Evolutionary conservation across 2,797 vertebrate genomes (phyloP).

Genomic region (Eulemur coronatus): DNA sequence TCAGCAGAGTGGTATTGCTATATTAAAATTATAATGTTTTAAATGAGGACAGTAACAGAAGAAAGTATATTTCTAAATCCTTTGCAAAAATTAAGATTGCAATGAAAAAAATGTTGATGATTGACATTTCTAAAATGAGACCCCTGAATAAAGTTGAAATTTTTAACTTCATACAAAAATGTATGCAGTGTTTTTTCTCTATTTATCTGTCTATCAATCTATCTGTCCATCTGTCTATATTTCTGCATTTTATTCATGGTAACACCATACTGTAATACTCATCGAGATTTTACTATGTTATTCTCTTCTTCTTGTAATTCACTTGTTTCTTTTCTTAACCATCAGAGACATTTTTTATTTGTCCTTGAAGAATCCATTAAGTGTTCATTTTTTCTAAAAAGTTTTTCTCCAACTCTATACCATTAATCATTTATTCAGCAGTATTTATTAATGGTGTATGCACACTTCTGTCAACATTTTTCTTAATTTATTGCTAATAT

Average conservation of each 20-base stretch:
- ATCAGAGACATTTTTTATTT: neutral
- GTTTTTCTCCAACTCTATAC: neutral
- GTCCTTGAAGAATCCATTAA: neutral
- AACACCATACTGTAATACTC: neutral
- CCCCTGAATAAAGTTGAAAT: neutral
- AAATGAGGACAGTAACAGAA: neutral
- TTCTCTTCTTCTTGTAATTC: neutral
- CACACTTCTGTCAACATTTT: neutral
- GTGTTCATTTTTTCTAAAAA: neutral
- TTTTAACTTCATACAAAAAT: neutral
- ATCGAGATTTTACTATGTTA: neutral
- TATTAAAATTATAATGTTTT: neutral
- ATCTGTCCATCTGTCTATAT: neutral
- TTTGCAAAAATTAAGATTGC: neutral
- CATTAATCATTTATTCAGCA: neutral
- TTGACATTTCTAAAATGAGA: neutral
- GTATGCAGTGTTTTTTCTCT: neutral
- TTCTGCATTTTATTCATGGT: neutral
- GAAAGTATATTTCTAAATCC: neutral
- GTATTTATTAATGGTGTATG: neutral
- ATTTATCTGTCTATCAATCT: neutral
- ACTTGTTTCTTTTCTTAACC: neutral
- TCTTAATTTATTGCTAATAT: neutral
- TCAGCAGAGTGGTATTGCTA: neutral
- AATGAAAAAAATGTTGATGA: neutral